Percentiles rank a stretch among this genome's conserved stretches.
These are phyloP conservation scores for Suricata suricatta DNA, from an alignment of 2,113 vertebrate species.

Conservation along the genomic window DNA sequence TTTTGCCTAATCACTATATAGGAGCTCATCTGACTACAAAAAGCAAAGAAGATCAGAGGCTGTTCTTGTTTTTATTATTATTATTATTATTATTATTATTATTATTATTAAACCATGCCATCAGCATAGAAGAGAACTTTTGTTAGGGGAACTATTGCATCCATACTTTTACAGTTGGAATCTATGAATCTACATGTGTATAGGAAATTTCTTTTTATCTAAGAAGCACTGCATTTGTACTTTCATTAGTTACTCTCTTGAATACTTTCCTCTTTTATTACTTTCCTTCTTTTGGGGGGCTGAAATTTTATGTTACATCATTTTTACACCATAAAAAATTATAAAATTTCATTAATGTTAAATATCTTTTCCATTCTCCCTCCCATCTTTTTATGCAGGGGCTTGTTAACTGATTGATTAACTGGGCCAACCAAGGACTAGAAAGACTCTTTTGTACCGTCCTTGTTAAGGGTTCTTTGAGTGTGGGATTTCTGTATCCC, in stretches of 20 bases:
- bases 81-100: background rate
- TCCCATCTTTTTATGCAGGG: background rate
- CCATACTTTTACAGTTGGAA: background rate
- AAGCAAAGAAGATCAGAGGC: background rate
- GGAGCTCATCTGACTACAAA: background rate
- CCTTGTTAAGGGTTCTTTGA: background rate
- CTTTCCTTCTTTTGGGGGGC: background rate
- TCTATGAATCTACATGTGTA: background rate
- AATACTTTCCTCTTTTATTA: background rate
- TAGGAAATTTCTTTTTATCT: background rate
- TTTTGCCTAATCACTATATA: background rate
- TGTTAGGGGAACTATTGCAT: background rate
- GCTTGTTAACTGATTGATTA: background rate
- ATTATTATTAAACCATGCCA: background rate
- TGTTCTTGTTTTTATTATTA: background rate
- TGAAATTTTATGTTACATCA: background rate
- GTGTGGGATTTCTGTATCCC: background rate
- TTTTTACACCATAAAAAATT: background rate
- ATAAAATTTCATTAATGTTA: background rate
- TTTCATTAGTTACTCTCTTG: background rate
- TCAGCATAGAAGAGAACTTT: background rate
- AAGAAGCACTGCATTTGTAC: background rate
- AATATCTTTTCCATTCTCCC: background rate
- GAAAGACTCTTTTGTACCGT: background rate
- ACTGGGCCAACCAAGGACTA: background rate